These are phyloP conservation scores for Trichomycterus rosablanca DNA, from an alignment of 2,113 vertebrate genomes.

Conservation along the genomic window DNA sequence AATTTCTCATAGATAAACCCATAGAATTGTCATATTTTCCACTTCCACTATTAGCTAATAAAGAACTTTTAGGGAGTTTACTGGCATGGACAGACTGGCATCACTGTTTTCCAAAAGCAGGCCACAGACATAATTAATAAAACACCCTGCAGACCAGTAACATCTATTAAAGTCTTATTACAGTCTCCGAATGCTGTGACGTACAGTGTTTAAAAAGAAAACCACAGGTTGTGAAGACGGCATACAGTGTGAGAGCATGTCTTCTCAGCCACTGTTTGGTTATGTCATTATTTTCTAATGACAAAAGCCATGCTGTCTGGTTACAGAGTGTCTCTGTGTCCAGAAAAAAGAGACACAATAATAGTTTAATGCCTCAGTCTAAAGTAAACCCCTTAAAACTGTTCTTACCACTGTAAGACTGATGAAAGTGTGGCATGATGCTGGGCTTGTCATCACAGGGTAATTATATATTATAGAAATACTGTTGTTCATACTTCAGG, in stretches of 20 bases:
- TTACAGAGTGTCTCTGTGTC: slow-evolving; percentile 48
- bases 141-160: slow-evolving; percentile 14
- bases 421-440: too few relatives aligned
- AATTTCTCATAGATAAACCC: too few relatives aligned
- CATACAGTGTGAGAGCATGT: slow-evolving; percentile 1
- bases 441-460: too few relatives aligned
- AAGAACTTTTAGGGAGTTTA: neutral
- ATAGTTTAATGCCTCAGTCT: slow-evolving; percentile 39
- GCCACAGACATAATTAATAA: neutral
- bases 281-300: slow-evolving; percentile 24
- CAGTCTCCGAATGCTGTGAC: neutral
- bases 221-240: slow-evolving; percentile 24
- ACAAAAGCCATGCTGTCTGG: slow-evolving; percentile 30
- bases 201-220: slow-evolving; percentile 21
- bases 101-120: too few relatives aligned
- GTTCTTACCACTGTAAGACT: slow-evolving; percentile 19
- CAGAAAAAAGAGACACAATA: slow-evolving; percentile 56
- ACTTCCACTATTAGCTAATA: too few relatives aligned
- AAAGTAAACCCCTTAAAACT: slow-evolving; percentile 35
- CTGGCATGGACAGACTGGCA: neutral
- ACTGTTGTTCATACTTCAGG: too few relatives aligned
- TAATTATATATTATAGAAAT: too few relatives aligned
- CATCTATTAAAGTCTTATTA: too few relatives aligned
- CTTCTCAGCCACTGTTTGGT: slow-evolving; percentile 31
- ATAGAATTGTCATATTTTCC: too few relatives aligned